phyloP scores from a whole-genome alignment of 35 echinoderm and acorn worm species.

The Ophioderma brevispina region DNA sequence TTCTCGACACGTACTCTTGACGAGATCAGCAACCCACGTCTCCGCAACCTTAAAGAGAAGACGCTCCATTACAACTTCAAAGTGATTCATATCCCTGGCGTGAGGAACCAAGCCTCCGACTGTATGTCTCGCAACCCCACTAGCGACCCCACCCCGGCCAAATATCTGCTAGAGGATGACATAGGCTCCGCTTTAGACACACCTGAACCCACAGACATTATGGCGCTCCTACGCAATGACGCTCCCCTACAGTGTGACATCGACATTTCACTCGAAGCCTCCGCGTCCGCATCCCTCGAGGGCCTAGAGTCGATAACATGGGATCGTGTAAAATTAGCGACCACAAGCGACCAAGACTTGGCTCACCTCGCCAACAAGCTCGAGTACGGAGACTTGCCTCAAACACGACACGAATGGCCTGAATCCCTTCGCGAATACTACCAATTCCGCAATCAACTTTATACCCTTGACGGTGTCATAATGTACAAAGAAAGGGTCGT shows the following conservation, averaged over 20 bases:
- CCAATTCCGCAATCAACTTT: conserved; percentile 34
- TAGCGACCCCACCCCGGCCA: background rate
- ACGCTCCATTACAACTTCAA: conserved; percentile 23
- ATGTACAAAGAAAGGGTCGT: conserved; percentile 41
- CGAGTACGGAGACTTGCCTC: conserved; percentile 18
- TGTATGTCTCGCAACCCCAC: background rate
- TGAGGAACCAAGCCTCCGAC: too few relatives aligned
- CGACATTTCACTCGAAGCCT: too few relatives aligned
- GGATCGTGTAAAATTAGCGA: conserved; percentile 29
- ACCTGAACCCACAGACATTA: too few relatives aligned
- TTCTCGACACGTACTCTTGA: too few relatives aligned
- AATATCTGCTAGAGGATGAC: background rate
- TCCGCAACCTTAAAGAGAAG: conserved; percentile 65
- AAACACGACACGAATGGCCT: too few relatives aligned
- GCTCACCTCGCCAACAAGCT: background rate
- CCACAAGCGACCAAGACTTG: conserved; percentile 47
- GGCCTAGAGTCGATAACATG: conserved; percentile 28
- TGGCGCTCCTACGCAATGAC: too few relatives aligned
- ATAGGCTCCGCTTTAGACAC: background rate
- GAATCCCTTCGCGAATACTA: conserved; percentile 15
- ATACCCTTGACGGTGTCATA: conserved; percentile 31
- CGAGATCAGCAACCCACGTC: conserved; percentile 27
- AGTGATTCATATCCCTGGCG: conserved; percentile 36
- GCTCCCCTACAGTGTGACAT: too few relatives aligned
- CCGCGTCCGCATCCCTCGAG: background rate